Base-by-base conservation (phyloP, 2,797 vertebrate species). In the Esox lucius region DNA sequence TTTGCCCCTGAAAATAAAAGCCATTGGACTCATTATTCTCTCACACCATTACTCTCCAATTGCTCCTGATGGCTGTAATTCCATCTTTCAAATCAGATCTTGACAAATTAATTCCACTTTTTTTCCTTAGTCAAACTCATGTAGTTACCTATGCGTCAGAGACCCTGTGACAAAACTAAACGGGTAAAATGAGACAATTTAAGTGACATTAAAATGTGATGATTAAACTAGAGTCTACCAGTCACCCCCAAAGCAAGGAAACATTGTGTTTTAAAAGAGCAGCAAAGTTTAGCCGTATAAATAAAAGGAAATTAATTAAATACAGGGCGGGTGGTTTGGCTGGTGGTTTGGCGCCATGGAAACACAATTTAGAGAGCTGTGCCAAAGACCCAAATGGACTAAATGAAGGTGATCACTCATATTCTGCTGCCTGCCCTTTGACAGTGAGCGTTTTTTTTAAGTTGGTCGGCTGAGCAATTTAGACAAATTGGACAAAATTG, bases 251-350 rank as follows among this genome's bases (percentile, higher is more conserved):
- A 87, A 85, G 93, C 90, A 90, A 93, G 92, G 87, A 91, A 90
- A 93, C 91, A 93, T 92, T 90, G 90, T 92, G 88, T 90, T 92
- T 94, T 78, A 84, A 83, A 89, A 93, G 81, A 80, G 85, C 90
- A 91, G 90, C 87, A 88, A 88, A 78, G 85, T 88, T 89, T 71
- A 87, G 89, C 82, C 88, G 79, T 81, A 89, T 93, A 93, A 95
- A 94, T 83, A 93, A 93, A 95, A 95, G 95, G 94, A 96, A 96
- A 95, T 97, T 95, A 96, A 97, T 96, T 94, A 95, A 95, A 95
- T 92, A 93, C 85, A 92, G 93, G 91, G 94, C 86, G 90, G 93
- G 90, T 92, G 93, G 93, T 95, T 93, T 93, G 95, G 95, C 92
- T 90, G 92, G 90, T 92, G 93, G 93, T 94, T 93, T 93, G 95